phyloP scores from a whole-genome alignment of 2,113 vertebrate species.

The Galemys pyrenaicus region DNA sequence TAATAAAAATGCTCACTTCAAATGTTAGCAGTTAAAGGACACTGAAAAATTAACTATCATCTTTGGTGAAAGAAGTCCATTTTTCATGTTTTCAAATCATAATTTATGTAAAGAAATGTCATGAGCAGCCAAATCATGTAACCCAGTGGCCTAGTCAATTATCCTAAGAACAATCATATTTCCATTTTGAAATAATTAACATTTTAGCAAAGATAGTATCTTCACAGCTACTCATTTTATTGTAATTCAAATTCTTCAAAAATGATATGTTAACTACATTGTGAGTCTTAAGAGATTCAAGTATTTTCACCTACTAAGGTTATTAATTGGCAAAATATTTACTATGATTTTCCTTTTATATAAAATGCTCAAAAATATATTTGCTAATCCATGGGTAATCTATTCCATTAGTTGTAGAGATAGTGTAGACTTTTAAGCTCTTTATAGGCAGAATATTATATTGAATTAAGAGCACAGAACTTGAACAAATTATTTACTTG shows the following conservation, averaged over 20 bases:
- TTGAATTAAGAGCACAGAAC: neutral
- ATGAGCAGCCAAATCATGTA: conserved; percentile 63
- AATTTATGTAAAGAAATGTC: conserved; percentile 69
- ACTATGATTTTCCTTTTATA: neutral
- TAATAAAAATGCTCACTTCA: conserved; percentile 48
- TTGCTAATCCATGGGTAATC: neutral
- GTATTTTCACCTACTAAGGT: neutral
- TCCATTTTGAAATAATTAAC: conserved; percentile 76
- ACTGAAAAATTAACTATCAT: conserved; percentile 59
- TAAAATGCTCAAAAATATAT: neutral
- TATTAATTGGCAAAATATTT: conserved; percentile 24
- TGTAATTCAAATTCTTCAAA: conserved; percentile 25
- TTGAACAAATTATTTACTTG: neutral
- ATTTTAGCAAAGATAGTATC: conserved; percentile 26
- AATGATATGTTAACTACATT: conserved; percentile 3
- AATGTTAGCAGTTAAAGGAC: conserved; percentile 62
- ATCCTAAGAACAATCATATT: conserved; percentile 59
- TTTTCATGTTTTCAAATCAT: conserved; percentile 55
- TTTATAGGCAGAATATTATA: neutral
- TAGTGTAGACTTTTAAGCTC: neutral
- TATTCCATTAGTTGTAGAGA: neutral
- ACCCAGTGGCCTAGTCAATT: conserved; percentile 70
- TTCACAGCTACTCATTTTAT: conserved; percentile 50
- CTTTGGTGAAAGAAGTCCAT: conserved; percentile 42
- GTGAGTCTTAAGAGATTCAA: neutral